Conservation (phyloP, 1,140 invertebrate genomes). For the Globodera rostochiensis region DNA sequence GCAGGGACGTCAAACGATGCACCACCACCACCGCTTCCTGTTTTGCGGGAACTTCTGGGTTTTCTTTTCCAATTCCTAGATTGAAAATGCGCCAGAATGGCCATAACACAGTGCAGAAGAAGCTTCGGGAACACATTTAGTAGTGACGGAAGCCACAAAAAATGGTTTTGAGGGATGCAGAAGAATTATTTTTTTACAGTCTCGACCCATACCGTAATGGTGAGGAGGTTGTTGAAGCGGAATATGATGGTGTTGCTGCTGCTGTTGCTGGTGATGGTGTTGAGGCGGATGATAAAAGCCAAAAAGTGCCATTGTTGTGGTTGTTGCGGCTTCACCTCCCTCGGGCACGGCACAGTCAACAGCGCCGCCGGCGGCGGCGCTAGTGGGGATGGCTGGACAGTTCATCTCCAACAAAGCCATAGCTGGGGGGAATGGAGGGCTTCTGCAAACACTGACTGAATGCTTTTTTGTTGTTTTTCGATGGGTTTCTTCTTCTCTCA, state of each 20-base stretch:
- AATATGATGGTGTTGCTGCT: not conserved
- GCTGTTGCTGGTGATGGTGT: not conserved
- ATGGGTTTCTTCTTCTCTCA: not conserved
- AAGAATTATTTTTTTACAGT: no score
- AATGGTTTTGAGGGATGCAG: no score
- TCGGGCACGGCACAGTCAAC: not conserved
- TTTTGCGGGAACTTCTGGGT: no score
- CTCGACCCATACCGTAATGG: not conserved
- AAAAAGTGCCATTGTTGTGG: not conserved
- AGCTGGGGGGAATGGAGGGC: not conserved
- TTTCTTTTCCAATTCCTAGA: no score
- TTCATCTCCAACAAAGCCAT: conserved; percentile 10
- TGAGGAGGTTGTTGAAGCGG: not conserved
- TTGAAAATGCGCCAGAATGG: no score
- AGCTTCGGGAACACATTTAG: no score
- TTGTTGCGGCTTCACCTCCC: not conserved
- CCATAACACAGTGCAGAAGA: no score
- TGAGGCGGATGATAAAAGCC: not conserved
- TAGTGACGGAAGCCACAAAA: no score
- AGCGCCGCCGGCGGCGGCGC: not conserved
- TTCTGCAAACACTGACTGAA: not conserved
- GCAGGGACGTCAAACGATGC: not conserved
- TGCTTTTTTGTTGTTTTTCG: not conserved
- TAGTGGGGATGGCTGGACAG: not conserved
- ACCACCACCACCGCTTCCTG: no score